A percentile compares a stretch with the other conserved stretches of the same genome.
Conservation (phyloP, 2,113 vertebrate genomes). For the Herpetotheres cachinnans region DNA sequence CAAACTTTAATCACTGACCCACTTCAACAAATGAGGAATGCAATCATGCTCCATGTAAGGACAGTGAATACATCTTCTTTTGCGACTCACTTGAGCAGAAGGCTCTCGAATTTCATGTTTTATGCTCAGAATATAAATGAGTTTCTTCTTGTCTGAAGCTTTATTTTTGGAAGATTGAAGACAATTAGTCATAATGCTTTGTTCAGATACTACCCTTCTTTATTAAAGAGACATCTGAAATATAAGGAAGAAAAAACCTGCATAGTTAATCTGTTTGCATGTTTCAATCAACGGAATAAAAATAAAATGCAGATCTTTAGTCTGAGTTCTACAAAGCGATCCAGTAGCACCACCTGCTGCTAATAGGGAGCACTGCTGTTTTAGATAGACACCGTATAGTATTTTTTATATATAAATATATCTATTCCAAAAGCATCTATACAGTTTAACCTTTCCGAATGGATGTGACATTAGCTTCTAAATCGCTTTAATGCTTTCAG, state of each 20-base stretch:
- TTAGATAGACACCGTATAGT: rapidly evolving
- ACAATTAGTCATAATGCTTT: not conserved
- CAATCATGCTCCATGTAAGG: not conserved
- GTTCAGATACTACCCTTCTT: not conserved
- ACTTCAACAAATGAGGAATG: conserved; percentile 21
- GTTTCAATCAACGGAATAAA: not conserved
- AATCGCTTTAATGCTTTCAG: not conserved
- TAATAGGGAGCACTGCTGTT: not conserved
- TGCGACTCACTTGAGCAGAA: not conserved
- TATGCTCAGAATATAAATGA: conserved; percentile 14
- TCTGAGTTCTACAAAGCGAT: not conserved
- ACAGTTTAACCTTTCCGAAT: not conserved
- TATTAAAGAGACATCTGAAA: not conserved
- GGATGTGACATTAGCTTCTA: not conserved
- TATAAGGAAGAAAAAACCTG: not conserved
- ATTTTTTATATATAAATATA: too few species aligned
- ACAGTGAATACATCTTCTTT: not conserved
- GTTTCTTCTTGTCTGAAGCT: not conserved
- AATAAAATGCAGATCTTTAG: not conserved
- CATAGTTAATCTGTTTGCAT: not conserved
- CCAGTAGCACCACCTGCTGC: conserved; percentile 40
- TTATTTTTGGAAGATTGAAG: not conserved
- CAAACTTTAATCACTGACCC: conserved; percentile 2
- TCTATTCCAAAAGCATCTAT: not conserved
- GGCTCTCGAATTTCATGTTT: not conserved